Percentiles rank a stretch among this genome's conserved stretches.
Conservation (phyloP, 2,113 vertebrate genomes). For the Mustelus asterias region DNA sequence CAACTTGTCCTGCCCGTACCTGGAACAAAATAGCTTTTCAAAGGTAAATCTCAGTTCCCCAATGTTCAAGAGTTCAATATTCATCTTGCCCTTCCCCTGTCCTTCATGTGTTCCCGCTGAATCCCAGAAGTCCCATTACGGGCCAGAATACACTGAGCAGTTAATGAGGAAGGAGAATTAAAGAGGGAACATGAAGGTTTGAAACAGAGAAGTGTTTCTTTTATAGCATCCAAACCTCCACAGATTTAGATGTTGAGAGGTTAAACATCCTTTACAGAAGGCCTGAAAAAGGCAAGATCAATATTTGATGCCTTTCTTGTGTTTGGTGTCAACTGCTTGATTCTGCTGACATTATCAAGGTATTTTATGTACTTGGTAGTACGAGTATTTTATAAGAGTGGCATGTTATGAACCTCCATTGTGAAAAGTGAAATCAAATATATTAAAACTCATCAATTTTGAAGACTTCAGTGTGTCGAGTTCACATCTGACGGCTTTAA, state of each 20-base stretch:
- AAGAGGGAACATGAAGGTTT: not conserved
- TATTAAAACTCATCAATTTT: not conserved
- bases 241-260: not conserved
- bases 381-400: not conserved
- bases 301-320: not conserved
- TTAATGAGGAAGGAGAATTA: not conserved
- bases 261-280: not conserved
- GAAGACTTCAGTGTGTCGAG: not conserved
- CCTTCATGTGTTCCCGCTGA: not conserved
- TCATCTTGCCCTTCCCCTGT: not conserved
- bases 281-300: not conserved
- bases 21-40: not conserved
- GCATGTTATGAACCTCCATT: slow-evolving; percentile 4
- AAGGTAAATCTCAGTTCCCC: not conserved
- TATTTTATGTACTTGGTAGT: not conserved
- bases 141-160: not conserved
- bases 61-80: not conserved
- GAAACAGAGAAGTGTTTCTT: not conserved
- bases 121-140: not conserved
- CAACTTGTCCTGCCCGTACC: not conserved
- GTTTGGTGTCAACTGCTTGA: not conserved
- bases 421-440: not conserved
- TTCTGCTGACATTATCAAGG: not conserved
- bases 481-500: not conserved
- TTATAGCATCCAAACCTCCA: not conserved